phyloP scores from a whole-genome alignment of 2,888 invertebrate species.

The Aromia moschata region DNA sequence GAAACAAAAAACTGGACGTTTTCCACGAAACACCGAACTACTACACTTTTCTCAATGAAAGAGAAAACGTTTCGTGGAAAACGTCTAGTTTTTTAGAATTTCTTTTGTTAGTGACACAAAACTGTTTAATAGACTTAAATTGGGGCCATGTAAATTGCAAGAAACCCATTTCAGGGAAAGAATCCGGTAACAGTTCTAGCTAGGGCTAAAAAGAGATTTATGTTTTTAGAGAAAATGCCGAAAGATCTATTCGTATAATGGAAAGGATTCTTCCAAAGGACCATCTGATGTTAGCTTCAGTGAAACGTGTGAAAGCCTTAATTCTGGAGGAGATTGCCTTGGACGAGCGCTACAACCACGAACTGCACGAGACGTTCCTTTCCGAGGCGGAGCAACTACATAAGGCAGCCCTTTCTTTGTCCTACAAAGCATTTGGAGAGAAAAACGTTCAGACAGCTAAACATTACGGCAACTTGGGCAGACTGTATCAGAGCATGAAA shows the following conservation, averaged over 20 bases:
- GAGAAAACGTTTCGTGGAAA: no score
- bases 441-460: slow-evolving; percentile 95
- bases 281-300: slow-evolving; percentile 87
- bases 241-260: slow-evolving; percentile 84
- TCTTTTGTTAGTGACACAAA: no score
- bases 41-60: no score
- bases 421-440: slow-evolving; percentile 87
- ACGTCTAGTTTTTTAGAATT: no score
- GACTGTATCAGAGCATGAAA: slow-evolving; percentile 94
- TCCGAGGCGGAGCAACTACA: slow-evolving; percentile 86
- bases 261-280: slow-evolving; percentile 81
- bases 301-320: slow-evolving; percentile 90
- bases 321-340: slow-evolving; percentile 94
- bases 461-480: slow-evolving; percentile 93
- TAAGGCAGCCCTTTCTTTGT: slow-evolving; percentile 80
- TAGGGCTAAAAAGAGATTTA: no score
- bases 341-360: slow-evolving; percentile 68
- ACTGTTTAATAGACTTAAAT: no score
- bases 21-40: no score
- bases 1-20: no score
- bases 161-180: no score
- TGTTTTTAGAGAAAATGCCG: slow-evolving; percentile 76
- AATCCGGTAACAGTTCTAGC: no score
- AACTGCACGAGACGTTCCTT: slow-evolving; percentile 66
- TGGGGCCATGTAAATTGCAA: no score